Evolutionary conservation across 2,888 invertebrate genomes (phyloP), one percentile per base, ranked within the genome.

Genomic region (Latrodectus hesperus): DNA sequence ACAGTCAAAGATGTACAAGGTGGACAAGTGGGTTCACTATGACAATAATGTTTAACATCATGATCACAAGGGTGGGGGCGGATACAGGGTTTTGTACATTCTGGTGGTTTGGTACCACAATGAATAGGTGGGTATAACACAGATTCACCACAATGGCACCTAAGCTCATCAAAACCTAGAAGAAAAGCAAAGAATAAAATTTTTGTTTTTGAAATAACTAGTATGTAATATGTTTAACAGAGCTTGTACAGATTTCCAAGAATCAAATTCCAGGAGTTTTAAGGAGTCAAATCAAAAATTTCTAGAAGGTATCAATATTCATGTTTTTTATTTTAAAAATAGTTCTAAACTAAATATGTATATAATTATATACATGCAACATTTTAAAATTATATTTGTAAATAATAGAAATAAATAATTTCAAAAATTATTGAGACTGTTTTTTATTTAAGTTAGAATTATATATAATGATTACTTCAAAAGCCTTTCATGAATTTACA

Each of bases 71-170:
- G 90, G 90, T 98, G 96, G 53, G 92, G 91, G 73, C 97, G 94
- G 0, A 94, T 94, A 92, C 99, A 99, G 0, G 95, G 95, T 22
- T 94, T 94, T 71, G 93, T 93, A 93, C 99, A 99, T 5, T 94
- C 92, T 0, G 99, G 99, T 6, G 95, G 95, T 88, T 95, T 95
- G 0, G 97, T 96, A 22, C 99, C 99, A 92, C 99, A 99, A 0
- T 96, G 95, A 76, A 99, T 95, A 0, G 99, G 99, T 1, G 99
- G 99, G 92, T 95, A 95, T 80, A 96, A 93, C 53, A 98, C 96
- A 90, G 95, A 95, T 0, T 94, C 94, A 10, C 99, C 98, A 92
- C 99, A 99, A 91, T 96, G 96, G 92, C 99, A 99, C 26, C 94
- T 94, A 77, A 99, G 93, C 93, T 99, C 99, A 79, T 97, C 96